A percentile compares a stretch with the other conserved stretches of the same genome.
phyloP scores from a whole-genome alignment of 2,113 vertebrate species.

The Ceyx melanurus region DNA sequence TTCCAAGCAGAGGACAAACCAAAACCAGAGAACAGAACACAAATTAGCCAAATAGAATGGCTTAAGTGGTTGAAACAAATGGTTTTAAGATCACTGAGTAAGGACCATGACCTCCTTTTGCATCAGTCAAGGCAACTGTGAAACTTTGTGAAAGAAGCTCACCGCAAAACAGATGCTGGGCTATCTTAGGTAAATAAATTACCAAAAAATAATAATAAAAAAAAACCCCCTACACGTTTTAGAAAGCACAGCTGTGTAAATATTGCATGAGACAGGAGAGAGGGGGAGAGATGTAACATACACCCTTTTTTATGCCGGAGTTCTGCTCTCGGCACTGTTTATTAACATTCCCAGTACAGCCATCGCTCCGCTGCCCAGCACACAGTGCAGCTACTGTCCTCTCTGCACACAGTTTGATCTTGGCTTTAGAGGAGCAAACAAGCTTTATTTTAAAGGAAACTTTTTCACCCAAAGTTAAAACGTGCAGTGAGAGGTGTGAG shows the following conservation, averaged over 20 bases:
- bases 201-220: slow-evolving; percentile 59
- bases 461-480: neutral
- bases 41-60: neutral
- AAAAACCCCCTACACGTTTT: slow-evolving; percentile 52
- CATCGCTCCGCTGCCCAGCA: neutral
- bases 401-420: neutral
- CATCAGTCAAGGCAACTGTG: slow-evolving; percentile 68
- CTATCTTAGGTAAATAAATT: slow-evolving; percentile 72
- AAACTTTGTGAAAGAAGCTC: slow-evolving; percentile 60
- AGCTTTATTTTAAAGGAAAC: slow-evolving; percentile 1
- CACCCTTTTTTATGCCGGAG: slow-evolving; percentile 53
- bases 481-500: neutral
- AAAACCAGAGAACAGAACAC: slow-evolving; percentile 6
- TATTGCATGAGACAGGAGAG: slow-evolving; percentile 53
- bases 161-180: slow-evolving; percentile 63
- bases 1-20: slow-evolving; percentile 42
- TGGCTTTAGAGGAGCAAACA: slow-evolving; percentile 4
- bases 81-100: slow-evolving; percentile 14
- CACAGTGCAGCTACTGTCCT: slow-evolving; percentile 59
- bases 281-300: slow-evolving; percentile 43
- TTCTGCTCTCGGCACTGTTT: slow-evolving; percentile 60
- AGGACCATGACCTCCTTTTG: slow-evolving; percentile 37
- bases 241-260: slow-evolving; percentile 69
- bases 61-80: slow-evolving; percentile 26
- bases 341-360: slow-evolving; percentile 62